These are phyloP conservation scores for Coregonus clupeaformis DNA, from an alignment of 2,113 vertebrate species.

Conservation along the genomic window DNA sequence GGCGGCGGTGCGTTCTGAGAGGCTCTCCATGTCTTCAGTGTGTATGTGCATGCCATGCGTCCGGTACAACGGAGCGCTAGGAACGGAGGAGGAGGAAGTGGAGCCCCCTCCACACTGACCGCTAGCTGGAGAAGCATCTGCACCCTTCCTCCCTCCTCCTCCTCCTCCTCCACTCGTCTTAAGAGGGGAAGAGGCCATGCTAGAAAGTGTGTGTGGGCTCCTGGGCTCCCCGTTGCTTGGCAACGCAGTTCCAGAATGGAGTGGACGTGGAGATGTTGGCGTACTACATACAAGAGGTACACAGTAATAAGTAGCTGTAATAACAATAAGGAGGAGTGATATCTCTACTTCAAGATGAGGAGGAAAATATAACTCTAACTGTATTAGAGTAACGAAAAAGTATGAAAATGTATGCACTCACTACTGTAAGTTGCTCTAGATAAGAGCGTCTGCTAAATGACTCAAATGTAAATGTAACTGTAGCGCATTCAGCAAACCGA, in stretches of 20 bases:
- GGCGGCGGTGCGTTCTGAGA: slow-evolving; percentile 57
- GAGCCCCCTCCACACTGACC: slow-evolving; percentile 26
- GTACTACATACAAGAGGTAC: slow-evolving; percentile 22
- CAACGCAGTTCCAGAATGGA: slow-evolving; percentile 61
- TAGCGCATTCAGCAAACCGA: no score
- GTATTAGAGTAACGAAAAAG: no score
- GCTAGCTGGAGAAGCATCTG: slow-evolving; percentile 36
- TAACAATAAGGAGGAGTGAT: background rate
- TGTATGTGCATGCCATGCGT: slow-evolving; percentile 40
- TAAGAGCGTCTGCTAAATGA: no score
- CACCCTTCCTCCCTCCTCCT: slow-evolving; percentile 46
- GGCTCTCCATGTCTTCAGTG: slow-evolving; percentile 56
- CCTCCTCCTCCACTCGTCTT: slow-evolving; percentile 48
- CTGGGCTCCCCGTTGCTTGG: slow-evolving; percentile 67
- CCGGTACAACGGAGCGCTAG: slow-evolving; percentile 38
- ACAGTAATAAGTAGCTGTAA: slow-evolving; percentile 13
- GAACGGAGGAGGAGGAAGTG: background rate
- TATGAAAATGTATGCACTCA: no score
- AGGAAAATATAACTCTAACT: no score
- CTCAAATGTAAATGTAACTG: no score
- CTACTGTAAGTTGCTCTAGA: no score
- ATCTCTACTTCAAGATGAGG: no score
- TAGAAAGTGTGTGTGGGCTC: slow-evolving; percentile 45
- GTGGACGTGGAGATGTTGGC: slow-evolving; percentile 35
- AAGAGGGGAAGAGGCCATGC: slow-evolving; percentile 41